Percentiles rank a stretch among this genome's conserved stretches.
phyloP scores from a whole-genome alignment of 1,140 invertebrate genomes.

The Musca vetustissima region DNA sequence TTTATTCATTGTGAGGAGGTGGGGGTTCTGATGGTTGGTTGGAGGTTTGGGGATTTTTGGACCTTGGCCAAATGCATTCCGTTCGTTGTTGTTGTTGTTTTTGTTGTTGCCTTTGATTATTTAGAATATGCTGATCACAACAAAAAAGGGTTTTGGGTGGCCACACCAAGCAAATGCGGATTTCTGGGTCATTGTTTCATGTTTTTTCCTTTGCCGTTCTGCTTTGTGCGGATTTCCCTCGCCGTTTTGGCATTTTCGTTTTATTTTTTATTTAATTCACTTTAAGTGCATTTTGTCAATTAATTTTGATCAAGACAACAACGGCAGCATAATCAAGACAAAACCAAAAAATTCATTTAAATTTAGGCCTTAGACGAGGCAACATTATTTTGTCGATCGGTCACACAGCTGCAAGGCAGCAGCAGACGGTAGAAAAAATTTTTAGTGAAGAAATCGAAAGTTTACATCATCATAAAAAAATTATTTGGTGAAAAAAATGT shows the following conservation, averaged over 20 bases:
- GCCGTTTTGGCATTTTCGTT: neutral
- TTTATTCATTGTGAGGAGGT: too few relatives aligned
- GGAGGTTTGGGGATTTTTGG: too few relatives aligned
- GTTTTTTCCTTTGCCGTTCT: neutral
- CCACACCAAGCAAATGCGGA: neutral
- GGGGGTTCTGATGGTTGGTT: too few relatives aligned
- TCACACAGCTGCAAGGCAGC: neutral
- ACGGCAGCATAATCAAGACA: neutral
- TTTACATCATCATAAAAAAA: slow-evolving; percentile 15
- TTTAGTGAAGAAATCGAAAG: neutral
- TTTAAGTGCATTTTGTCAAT: slow-evolving; percentile 22
- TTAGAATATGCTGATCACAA: slow-evolving; percentile 14
- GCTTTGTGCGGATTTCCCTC: neutral
- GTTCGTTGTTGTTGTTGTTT: too few relatives aligned
- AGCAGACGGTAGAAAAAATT: neutral
- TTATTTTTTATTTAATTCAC: neutral
- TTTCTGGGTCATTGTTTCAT: slow-evolving; percentile 5
- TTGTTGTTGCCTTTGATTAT: neutral
- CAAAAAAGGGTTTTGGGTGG: slow-evolving; percentile 3
- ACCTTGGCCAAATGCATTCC: too few relatives aligned
- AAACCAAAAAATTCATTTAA: slow-evolving; percentile 16
- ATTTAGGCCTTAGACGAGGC: slow-evolving; percentile 2
- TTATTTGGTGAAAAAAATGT: neutral
- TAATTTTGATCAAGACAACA: slow-evolving; percentile 17
- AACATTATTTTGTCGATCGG: too few relatives aligned